These are phyloP conservation scores for Congeria kusceri DNA, from an alignment of 2,888 invertebrate species.

Conservation along the genomic window DNA sequence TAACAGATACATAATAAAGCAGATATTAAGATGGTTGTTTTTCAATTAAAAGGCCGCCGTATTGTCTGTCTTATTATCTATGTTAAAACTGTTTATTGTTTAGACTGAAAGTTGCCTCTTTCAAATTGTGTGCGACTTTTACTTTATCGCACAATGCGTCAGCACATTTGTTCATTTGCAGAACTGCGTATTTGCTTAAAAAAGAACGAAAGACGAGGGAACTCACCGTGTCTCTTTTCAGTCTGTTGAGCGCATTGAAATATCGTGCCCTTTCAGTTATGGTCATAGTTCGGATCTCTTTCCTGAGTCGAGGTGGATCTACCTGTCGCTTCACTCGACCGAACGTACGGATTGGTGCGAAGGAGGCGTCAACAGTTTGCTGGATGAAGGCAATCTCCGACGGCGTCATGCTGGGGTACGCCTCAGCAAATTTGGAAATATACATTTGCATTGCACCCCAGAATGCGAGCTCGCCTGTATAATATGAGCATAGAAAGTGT, in stretches of 20 bases:
- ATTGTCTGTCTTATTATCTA: no score
- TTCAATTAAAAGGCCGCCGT: no score
- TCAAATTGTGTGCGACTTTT: no score
- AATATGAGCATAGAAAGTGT: no score
- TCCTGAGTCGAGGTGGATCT: conserved; percentile 12
- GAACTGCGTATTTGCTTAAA: no score
- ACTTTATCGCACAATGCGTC: no score
- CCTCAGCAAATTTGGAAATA: conserved; percentile 36
- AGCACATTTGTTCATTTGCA: no score
- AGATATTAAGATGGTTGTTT: no score
- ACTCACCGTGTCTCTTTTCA: conserved; percentile 49
- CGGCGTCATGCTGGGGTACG: conserved; percentile 11
- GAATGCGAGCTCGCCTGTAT: conserved; percentile 38
- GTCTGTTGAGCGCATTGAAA: conserved; percentile 39
- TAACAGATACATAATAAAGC: no score
- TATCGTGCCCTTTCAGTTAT: conserved; percentile 30
- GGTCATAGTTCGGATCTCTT: conserved; percentile 42
- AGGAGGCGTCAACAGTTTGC: conserved; percentile 2
- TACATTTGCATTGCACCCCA: conserved; percentile 46
- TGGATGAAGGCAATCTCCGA: conserved; percentile 23
- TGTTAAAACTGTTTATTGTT: no score
- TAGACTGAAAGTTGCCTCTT: no score
- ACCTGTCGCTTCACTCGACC: conserved; percentile 39
- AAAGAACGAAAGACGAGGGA: no score
- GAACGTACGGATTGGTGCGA: not conserved